A percentile compares a stretch with the other conserved stretches of the same genome.
These are phyloP conservation scores for Solen grandis DNA, from an alignment of 1,140 invertebrate genomes.

Conservation along the genomic window DNA sequence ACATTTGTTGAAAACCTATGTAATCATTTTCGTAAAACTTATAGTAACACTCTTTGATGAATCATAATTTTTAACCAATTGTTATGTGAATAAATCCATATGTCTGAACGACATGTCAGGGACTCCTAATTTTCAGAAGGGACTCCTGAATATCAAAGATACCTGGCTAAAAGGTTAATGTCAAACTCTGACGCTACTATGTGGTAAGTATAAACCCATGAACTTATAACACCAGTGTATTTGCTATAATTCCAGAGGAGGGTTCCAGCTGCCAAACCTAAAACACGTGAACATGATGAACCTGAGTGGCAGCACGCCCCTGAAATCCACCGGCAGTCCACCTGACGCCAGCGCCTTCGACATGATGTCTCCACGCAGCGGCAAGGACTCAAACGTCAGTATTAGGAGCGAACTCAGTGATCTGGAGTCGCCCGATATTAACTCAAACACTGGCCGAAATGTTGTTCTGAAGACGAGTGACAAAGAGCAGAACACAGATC, in stretches of 20 bases:
- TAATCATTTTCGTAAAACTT: neutral
- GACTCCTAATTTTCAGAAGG: no score
- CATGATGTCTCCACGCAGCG: conserved; percentile 76
- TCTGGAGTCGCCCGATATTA: conserved; percentile 68
- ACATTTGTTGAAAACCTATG: no score
- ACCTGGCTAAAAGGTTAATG: no score
- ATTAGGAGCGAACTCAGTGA: conserved; percentile 82
- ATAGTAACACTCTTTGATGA: no score
- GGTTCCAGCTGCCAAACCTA: conserved; percentile 74
- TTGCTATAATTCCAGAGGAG: conserved; percentile 66
- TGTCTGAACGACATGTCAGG: no score
- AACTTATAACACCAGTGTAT: no score
- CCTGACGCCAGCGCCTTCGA: conserved; percentile 72
- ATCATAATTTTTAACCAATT: no score
- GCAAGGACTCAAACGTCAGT: conserved; percentile 82
- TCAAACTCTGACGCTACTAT: no score
- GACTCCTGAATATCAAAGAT: no score
- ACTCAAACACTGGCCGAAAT: conserved; percentile 47
- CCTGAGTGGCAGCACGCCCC: conserved; percentile 87
- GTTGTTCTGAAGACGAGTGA: conserved; percentile 78
- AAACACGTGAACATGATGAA: conserved; percentile 82
- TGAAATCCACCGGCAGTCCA: conserved; percentile 73
- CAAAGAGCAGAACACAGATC: conserved; percentile 84
- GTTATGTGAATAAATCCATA: no score
- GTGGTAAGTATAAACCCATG: no score